These are phyloP conservation scores for Pterostichus niger DNA, from an alignment of 2,888 invertebrate species.

Conservation along the genomic window DNA sequence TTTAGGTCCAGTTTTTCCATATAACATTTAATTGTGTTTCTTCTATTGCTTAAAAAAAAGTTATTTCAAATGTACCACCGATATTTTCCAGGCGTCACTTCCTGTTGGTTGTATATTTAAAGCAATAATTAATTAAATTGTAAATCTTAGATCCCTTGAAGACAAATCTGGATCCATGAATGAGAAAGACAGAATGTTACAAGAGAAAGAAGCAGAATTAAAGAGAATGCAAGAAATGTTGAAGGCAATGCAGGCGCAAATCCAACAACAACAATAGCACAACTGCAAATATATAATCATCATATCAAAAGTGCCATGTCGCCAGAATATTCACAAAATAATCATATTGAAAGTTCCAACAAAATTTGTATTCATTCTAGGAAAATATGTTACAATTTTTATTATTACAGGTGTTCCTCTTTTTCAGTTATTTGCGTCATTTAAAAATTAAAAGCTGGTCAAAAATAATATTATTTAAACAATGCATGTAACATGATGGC, in stretches of 20 bases:
- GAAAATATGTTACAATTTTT: background rate
- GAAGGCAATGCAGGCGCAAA: conserved; percentile 97
- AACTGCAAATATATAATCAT: background rate
- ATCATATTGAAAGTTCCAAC: no score
- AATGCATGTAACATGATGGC: no score
- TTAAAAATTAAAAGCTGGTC: no score
- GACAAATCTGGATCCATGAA: conserved; percentile 78
- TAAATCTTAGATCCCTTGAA: conserved; percentile 75
- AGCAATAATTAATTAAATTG: background rate
- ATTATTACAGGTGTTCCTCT: background rate
- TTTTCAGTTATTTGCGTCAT: no score
- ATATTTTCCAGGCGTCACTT: no score
- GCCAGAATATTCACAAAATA: no score
- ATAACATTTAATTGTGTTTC: no score
- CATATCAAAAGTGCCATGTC: conserved; percentile 59
- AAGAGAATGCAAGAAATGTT: conserved; percentile 97
- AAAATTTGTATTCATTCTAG: background rate
- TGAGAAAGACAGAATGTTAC: conserved; percentile 91
- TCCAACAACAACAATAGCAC: conserved; percentile 82
- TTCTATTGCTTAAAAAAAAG: no score
- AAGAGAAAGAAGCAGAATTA: conserved; percentile 95
- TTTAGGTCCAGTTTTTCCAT: no score
- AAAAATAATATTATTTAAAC: no score
- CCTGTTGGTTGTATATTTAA: no score
- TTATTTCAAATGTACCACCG: no score